These are phyloP conservation scores for Anguilla anguilla DNA, from an alignment of 2,797 vertebrate species.

Conservation along the genomic window DNA sequence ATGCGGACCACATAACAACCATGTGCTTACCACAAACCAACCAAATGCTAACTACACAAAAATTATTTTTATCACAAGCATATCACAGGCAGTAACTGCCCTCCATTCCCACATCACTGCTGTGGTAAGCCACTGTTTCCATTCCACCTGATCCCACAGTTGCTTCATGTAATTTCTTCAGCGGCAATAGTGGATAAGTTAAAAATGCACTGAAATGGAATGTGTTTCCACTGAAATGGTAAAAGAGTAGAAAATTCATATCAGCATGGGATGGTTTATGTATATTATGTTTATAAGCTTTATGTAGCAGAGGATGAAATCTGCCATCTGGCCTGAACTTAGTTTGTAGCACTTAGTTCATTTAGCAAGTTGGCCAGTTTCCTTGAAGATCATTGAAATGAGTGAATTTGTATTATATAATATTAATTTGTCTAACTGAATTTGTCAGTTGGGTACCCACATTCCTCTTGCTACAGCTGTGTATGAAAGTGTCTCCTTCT, in stretches of 20 bases:
- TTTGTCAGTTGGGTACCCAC: no score
- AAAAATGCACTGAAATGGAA: background rate
- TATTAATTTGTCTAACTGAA: no score
- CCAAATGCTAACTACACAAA: background rate
- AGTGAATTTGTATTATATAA: no score
- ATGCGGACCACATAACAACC: background rate
- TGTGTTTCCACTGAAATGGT: background rate
- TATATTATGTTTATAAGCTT: no score
- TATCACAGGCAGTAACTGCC: background rate
- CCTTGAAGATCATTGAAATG: no score
- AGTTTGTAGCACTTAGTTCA: no score
- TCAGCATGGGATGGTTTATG: background rate
- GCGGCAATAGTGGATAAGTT: background rate
- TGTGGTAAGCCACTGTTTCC: background rate
- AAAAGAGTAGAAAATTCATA: background rate
- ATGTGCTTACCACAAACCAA: background rate
- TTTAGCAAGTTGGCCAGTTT: no score
- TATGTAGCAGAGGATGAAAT: no score
- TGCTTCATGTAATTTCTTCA: background rate
- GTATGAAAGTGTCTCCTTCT: no score
- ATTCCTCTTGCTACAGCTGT: no score
- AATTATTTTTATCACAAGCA: background rate
- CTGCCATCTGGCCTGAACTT: no score
- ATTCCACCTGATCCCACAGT: background rate
- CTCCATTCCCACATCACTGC: background rate